Conservation (phyloP, 2,113 vertebrate genomes). For the Microtus ochrogaster region DNA sequence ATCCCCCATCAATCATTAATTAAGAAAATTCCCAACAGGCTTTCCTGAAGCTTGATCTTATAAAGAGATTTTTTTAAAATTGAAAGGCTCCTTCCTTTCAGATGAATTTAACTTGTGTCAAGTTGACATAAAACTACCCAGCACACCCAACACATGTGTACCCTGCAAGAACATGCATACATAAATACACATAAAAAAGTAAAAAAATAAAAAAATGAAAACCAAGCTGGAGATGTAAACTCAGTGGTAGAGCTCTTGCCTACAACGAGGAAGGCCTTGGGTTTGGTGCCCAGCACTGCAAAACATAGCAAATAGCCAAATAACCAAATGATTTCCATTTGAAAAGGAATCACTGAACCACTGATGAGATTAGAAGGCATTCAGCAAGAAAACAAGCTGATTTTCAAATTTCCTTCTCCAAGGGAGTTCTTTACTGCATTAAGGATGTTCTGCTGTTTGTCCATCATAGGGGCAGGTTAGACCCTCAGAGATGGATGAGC, state of each 20-base stretch:
- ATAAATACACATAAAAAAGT: neutral
- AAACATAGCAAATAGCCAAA: neutral
- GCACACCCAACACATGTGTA: neutral
- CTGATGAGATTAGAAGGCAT: neutral
- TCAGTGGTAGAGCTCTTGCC: neutral
- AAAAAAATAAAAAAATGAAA: neutral
- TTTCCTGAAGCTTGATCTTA: neutral
- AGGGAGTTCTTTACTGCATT: neutral
- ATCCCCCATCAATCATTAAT: neutral
- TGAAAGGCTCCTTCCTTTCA: neutral
- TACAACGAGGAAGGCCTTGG: neutral
- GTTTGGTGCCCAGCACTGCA: neutral
- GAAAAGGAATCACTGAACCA: constrained; percentile 1
- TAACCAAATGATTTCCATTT: neutral
- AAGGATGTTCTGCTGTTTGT: neutral
- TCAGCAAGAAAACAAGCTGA: constrained; percentile 3
- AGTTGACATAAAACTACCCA: neutral
- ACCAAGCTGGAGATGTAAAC: neutral
- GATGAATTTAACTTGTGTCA: neutral
- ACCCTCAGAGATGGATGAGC: neutral
- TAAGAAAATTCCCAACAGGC: neutral
- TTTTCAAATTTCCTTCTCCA: neutral
- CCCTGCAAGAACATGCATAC: neutral
- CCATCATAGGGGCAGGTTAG: neutral
- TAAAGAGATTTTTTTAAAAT: too few species aligned